Conservation (phyloP, 2,888 invertebrate genomes). For the Sinelater perroti region DNA sequence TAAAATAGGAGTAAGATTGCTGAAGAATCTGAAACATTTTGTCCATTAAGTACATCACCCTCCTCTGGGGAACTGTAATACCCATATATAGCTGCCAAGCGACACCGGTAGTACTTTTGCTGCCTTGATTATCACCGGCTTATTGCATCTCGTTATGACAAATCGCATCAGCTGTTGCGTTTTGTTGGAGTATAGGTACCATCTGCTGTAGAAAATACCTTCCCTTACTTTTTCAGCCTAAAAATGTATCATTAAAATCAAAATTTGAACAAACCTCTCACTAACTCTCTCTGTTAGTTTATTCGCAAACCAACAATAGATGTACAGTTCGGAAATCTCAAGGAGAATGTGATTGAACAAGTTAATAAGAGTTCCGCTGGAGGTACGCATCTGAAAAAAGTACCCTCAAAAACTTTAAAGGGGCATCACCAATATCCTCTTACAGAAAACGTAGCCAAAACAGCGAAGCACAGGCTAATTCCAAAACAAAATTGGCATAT, state of each 20-base stretch:
- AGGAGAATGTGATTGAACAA: conserved; percentile 30
- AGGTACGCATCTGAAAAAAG: conserved; percentile 29
- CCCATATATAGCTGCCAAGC: conserved; percentile 31
- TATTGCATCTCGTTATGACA: conserved; percentile 26
- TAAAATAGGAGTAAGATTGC: conserved; percentile 33
- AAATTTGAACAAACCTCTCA: background rate
- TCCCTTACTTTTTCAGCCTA: conserved; percentile 19
- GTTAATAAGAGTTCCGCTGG: conserved; percentile 31
- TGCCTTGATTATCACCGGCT: conserved; percentile 31
- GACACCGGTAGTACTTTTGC: conserved; percentile 27
- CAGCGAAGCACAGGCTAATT: conserved; percentile 34
- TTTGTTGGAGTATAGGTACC: conserved; percentile 17
- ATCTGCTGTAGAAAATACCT: conserved; percentile 27
- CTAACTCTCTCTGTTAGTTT: conserved; percentile 29
- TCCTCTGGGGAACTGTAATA: background rate
- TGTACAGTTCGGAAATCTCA: conserved; percentile 30
- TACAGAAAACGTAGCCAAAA: conserved; percentile 32
- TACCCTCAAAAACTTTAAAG: too few species aligned
- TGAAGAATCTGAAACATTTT: conserved; percentile 30
- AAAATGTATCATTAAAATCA: background rate
- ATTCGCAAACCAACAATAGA: conserved; percentile 33
- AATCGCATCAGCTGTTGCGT: conserved; percentile 21
- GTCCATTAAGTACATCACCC: background rate
- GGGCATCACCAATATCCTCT: background rate
- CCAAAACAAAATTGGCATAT: conserved; percentile 33